These are phyloP conservation scores for Phyto melanocephala DNA, from an alignment of 2,888 invertebrate genomes.

Conservation along the genomic window DNA sequence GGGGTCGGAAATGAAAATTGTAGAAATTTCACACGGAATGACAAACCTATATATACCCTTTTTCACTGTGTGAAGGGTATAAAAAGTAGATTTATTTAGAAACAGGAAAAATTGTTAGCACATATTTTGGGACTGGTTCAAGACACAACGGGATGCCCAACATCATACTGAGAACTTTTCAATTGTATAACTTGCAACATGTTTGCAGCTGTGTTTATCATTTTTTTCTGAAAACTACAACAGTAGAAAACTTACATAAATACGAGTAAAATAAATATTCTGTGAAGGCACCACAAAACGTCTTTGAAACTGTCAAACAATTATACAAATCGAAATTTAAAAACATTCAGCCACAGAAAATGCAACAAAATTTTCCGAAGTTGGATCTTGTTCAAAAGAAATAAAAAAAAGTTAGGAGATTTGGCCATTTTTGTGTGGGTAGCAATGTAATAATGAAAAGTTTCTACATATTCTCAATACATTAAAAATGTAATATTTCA, in stretches of 20 bases:
- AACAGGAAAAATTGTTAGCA: conserved; percentile 19
- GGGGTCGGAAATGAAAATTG: too few species aligned
- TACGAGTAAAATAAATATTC: background rate
- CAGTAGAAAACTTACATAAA: conserved; percentile 15
- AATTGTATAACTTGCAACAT: conserved; percentile 34
- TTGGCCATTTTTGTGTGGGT: conserved; percentile 37
- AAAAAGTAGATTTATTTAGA: conserved; percentile 13
- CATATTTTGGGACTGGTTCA: conserved; percentile 35
- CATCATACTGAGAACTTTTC: conserved; percentile 54
- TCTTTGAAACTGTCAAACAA: background rate
- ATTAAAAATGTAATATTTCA: too few species aligned
- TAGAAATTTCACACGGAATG: too few species aligned
- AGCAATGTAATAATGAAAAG: conserved; percentile 14
- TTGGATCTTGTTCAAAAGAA: background rate
- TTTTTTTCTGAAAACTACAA: conserved; percentile 8
- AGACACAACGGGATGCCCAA: conserved; percentile 50
- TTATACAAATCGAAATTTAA: conserved; percentile 9
- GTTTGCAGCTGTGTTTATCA: conserved; percentile 46
- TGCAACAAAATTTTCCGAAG: conserved; percentile 20
- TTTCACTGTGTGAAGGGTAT: too few species aligned
- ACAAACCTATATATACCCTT: too few species aligned
- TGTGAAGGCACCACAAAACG: background rate
- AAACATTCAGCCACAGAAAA: background rate
- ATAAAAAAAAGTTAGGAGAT: background rate
- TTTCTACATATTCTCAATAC: background rate